phyloP scores from a whole-genome alignment of 2,888 invertebrate species.

The Parascotia fuliginaria region DNA sequence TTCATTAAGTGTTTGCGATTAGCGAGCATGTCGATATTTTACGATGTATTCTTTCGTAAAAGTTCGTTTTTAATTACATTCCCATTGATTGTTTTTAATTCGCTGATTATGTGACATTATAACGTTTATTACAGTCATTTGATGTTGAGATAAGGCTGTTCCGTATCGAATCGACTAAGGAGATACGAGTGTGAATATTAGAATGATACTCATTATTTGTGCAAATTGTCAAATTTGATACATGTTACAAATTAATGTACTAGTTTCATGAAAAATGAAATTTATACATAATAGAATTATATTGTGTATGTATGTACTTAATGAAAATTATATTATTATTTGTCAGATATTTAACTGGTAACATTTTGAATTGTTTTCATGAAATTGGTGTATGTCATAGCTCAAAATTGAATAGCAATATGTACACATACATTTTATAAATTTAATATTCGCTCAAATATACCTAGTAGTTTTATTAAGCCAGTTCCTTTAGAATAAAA shows the following conservation, averaged over 20 bases:
- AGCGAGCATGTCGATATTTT: slow-evolving; percentile 78
- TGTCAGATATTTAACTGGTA: slow-evolving; percentile 1
- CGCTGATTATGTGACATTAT: slow-evolving; percentile 70
- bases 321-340: slow-evolving; percentile 30
- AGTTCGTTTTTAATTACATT: slow-evolving; percentile 72
- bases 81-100: slow-evolving; percentile 63
- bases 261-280: slow-evolving; percentile 16
- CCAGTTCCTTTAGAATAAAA: slow-evolving; percentile 77
- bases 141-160: slow-evolving; percentile 40
- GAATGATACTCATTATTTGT: slow-evolving; percentile 21
- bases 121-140: slow-evolving; percentile 46
- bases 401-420: slow-evolving; percentile 38
- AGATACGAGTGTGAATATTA: slow-evolving; percentile 19
- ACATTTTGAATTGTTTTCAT: slow-evolving; percentile 13
- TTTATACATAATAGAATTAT: not conserved
- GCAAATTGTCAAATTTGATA: slow-evolving; percentile 5
- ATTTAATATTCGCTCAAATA: slow-evolving; percentile 66
- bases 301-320: slow-evolving; percentile 12
- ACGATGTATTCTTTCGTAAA: slow-evolving; percentile 68
- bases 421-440: slow-evolving; percentile 25
- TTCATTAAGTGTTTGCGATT: slow-evolving; percentile 83
- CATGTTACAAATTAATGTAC: slow-evolving; percentile 13
- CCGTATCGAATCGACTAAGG: slow-evolving; percentile 25
- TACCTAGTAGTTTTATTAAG: slow-evolving; percentile 63
- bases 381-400: slow-evolving; percentile 18